Percentiles rank a stretch among this genome's conserved stretches.
Conservation (phyloP, 2,113 vertebrate genomes). For the Bufo bufo region DNA sequence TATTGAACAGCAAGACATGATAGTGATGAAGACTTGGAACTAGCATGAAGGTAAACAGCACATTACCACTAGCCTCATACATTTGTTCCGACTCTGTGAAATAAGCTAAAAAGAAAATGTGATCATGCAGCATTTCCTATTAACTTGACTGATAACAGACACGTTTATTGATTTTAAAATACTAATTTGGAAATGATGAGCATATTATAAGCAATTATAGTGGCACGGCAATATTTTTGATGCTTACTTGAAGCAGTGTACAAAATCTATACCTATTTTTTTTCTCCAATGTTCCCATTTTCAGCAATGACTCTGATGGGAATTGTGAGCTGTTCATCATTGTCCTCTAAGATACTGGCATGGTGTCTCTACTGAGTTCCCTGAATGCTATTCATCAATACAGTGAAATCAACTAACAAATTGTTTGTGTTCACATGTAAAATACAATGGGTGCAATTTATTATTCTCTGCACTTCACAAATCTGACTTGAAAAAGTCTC, state of each 20-base stretch:
- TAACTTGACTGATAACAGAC: constrained; percentile 27
- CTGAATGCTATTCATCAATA: background rate
- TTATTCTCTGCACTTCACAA: too few species aligned
- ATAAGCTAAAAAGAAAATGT: constrained; percentile 26
- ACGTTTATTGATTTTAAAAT: constrained; percentile 32
- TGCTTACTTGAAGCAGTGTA: background rate
- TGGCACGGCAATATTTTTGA: constrained; percentile 17
- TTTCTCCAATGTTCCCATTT: constrained; percentile 4
- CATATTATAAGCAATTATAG: constrained; percentile 30
- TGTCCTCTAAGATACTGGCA: background rate
- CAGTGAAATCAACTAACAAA: background rate
- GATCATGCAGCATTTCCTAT: constrained; percentile 31
- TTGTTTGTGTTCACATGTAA: background rate
- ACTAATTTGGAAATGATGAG: constrained; percentile 40
- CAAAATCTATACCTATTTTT: constrained; percentile 7
- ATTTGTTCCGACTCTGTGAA: constrained; percentile 3
- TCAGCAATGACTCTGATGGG: constrained; percentile 8
- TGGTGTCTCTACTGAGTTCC: background rate
- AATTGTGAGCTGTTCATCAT: constrained; percentile 4
- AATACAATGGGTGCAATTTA: background rate
- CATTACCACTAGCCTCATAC: constrained; percentile 29
- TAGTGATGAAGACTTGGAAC: constrained; percentile 57
- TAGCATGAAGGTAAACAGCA: constrained; percentile 44
- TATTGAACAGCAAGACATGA: constrained; percentile 57
- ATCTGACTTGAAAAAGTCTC: too few species aligned